These are phyloP conservation scores for Prochilodus magdalenae DNA, from an alignment of 2,113 vertebrate species.

Conservation along the genomic window DNA sequence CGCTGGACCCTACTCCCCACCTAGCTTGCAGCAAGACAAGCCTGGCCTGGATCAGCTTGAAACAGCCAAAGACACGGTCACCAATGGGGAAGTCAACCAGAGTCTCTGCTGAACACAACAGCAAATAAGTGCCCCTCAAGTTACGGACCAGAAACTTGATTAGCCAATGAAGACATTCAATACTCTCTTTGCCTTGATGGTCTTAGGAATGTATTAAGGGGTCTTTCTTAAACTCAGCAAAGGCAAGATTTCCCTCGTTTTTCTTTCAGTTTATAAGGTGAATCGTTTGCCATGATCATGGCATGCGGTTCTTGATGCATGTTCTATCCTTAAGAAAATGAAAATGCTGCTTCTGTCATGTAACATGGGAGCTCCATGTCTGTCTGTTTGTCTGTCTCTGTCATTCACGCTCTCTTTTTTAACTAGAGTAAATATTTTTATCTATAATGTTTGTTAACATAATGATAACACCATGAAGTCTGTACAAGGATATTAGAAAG, in stretches of 20 bases:
- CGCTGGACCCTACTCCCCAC: conserved; percentile 57
- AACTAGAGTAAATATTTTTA: background rate
- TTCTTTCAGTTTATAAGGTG: conserved; percentile 11
- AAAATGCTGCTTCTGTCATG: conserved; percentile 44
- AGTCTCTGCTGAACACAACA: conserved; percentile 64
- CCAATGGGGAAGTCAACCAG: conserved; percentile 70
- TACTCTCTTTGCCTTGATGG: conserved; percentile 21
- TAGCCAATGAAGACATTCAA: conserved; percentile 11
- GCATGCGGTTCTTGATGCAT: conserved; percentile 43
- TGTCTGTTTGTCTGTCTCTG: background rate
- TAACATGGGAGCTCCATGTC: conserved; percentile 9
- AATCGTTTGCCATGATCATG: conserved; percentile 19
- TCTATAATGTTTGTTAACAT: background rate
- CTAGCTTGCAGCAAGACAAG: conserved; percentile 59
- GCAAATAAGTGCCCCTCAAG: no score
- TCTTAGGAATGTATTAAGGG: conserved; percentile 12
- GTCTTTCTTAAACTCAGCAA: background rate
- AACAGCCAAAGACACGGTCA: conserved; percentile 56
- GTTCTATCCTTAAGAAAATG: background rate
- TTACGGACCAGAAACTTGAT: conserved; percentile 22
- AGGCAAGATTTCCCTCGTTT: background rate
- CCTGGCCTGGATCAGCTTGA: conserved; percentile 60
- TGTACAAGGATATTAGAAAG: background rate
- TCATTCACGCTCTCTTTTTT: background rate
- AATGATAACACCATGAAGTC: background rate